These are phyloP conservation scores for Agriopis leucophaearia DNA, from an alignment of 2,888 invertebrate genomes.

Conservation along the genomic window DNA sequence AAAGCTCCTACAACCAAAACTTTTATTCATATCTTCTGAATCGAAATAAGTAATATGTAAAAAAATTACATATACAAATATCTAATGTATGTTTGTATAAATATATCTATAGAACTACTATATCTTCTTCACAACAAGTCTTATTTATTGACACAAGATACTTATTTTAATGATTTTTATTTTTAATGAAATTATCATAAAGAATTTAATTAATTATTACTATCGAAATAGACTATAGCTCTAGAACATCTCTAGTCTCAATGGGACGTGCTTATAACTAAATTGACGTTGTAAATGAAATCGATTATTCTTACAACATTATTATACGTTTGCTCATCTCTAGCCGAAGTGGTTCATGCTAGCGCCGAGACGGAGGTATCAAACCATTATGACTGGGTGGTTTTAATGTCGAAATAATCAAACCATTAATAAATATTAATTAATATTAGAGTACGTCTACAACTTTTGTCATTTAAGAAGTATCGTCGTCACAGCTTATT, in stretches of 20 bases:
- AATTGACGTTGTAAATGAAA: constrained; percentile 8
- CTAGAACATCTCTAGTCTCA: constrained; percentile 4
- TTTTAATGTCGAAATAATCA: constrained; percentile 31
- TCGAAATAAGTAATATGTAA: too few relatives aligned
- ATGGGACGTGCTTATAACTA: constrained; percentile 2
- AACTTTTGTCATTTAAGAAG: too few relatives aligned
- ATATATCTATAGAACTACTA: too few relatives aligned
- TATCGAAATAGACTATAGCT: background rate
- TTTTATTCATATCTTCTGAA: too few relatives aligned
- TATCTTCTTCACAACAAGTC: too few relatives aligned
- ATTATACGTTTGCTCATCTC: constrained; percentile 21
- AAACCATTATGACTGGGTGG: constrained; percentile 27
- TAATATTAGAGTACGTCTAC: constrained; percentile 12
- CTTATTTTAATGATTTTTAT: too few relatives aligned
- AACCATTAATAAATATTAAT: constrained; percentile 29
- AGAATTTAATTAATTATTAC: background rate
- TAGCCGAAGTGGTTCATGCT: constrained; percentile 21
- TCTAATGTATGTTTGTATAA: too few relatives aligned
- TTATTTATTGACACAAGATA: too few relatives aligned
- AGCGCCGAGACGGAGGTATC: constrained; percentile 23
- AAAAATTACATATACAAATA: too few relatives aligned
- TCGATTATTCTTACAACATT: constrained; percentile 20
- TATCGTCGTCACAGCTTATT: too few relatives aligned
- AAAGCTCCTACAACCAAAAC: too few relatives aligned
- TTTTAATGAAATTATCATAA: too few relatives aligned